Base-by-base conservation (phyloP, 2,797 vertebrate genomes). In the Halcyon smyrnensis region DNA sequence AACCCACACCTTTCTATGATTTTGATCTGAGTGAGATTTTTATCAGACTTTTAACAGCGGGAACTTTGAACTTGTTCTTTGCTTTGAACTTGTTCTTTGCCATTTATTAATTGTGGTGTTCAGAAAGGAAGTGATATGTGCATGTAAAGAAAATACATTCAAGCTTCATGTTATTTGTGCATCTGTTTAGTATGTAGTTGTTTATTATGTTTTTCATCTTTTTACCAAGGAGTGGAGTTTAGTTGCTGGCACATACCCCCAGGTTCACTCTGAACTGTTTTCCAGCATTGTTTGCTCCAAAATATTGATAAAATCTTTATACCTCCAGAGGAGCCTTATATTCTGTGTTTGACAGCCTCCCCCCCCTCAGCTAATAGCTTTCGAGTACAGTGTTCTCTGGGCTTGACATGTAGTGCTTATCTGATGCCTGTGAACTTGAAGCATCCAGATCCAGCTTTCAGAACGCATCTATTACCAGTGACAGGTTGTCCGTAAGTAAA, bases 401-500 rank as follows among this genome's bases (percentile, higher is more conserved):
- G 53, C 65, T 39, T 37, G 46, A 68, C 54, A 15, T 27, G 18
- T 34, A 2, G 10, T 3, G 6, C 41, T 94, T 60, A 69, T 65
- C 68, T 59, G 76, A 67, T 60, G 50, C 54, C 54, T 87, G 9
- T 71, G 93, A 90, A 84, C 46, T 18, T 81, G 69, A 86, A 83
- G n/a, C 63, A 70, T 83, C 41, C 75, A 80, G 45, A 69, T 84
- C 37, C n/a, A 89, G 54, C 75, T 81, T 83, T 95, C 67, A 83
- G 56, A 85, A 73, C 17, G 80, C 11, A 43, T 75, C 6, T n/a
- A 90, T 96, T 93, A 24, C 24, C 64, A 92, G 83, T 93, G 95
- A 83, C 87, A 95, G 51, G 14, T 83, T 95, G 93, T 93, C 93
- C 50, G 14, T 94, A 89, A 89, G 57, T 34, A 34, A 88, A 15